Evolutionary conservation across 2,797 vertebrate species (phyloP).

Genomic region (Platyrinchus mystaceus): DNA sequence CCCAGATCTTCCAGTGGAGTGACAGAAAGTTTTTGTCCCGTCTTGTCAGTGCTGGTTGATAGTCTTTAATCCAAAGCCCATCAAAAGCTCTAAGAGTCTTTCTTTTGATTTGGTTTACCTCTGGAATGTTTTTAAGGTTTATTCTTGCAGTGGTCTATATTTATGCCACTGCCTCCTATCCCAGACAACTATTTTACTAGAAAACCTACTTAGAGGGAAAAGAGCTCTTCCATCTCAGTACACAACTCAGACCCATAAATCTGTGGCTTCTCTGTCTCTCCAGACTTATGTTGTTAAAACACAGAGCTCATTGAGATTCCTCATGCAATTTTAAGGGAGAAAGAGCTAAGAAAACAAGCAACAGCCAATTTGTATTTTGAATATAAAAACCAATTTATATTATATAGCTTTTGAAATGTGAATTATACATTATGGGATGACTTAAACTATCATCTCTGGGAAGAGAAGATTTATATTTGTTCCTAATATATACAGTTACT

Average conservation of each 20-base stretch:
- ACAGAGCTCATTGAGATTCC: not conserved
- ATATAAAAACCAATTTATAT: not conserved
- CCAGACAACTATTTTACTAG: not conserved
- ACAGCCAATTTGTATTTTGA: not conserved
- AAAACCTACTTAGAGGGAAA: not conserved
- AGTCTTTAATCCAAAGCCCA: not conserved
- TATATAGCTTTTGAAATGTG: not conserved
- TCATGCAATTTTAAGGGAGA: not conserved
- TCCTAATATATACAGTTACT: not conserved
- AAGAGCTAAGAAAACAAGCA: not conserved
- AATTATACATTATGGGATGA: not conserved
- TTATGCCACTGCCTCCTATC: not conserved
- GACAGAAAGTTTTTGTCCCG: not conserved
- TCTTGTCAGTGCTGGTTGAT: not conserved
- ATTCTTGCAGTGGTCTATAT: not conserved
- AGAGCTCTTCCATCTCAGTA: not conserved
- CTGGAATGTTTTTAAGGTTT: not conserved
- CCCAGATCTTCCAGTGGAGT: not conserved
- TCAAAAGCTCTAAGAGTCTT: not conserved
- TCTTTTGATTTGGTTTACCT: not conserved
- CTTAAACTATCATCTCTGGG: not conserved
- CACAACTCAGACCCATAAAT: not conserved
- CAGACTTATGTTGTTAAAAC: not conserved
- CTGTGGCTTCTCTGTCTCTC: not conserved
- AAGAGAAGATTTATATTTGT: constrained; percentile 14